phyloP scores from a whole-genome alignment of 2,113 vertebrate genomes.

The Saccopteryx bilineata region DNA sequence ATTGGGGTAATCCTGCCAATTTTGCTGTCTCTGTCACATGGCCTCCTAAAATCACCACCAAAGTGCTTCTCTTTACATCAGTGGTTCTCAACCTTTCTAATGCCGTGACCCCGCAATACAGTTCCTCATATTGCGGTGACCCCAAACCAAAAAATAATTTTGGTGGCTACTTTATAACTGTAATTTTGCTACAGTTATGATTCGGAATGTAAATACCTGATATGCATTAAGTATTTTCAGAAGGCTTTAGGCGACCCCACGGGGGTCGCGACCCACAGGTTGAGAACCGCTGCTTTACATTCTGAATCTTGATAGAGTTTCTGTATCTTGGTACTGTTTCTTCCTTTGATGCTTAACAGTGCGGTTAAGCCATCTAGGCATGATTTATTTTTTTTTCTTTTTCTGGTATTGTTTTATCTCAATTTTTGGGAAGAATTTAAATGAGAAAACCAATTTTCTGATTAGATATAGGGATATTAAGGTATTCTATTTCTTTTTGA shows the following conservation, averaged over 20 bases:
- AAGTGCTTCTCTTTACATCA: neutral
- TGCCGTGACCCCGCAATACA: no score
- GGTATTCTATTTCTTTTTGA: neutral
- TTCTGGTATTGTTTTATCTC: neutral
- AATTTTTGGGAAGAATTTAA: neutral
- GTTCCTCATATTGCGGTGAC: no score
- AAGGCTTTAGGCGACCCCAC: no score
- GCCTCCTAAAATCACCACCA: neutral
- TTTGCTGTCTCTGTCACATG: neutral
- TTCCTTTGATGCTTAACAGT: neutral
- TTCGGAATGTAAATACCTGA: no score
- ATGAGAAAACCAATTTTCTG: constrained; percentile 5
- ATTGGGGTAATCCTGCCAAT: neutral
- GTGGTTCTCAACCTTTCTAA: no score
- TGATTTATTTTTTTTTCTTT: neutral
- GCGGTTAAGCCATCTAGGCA: neutral
- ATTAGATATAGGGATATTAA: neutral
- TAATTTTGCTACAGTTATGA: no score
- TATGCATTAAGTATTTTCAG: no score
- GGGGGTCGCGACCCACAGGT: no score
- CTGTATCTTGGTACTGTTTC: neutral
- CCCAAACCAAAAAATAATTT: no score
- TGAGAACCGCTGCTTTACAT: no score
- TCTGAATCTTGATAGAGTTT: no score
- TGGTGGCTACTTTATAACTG: no score